Base-by-base conservation (phyloP, 2,113 vertebrate species). In the Callionymus lyra region DNA sequence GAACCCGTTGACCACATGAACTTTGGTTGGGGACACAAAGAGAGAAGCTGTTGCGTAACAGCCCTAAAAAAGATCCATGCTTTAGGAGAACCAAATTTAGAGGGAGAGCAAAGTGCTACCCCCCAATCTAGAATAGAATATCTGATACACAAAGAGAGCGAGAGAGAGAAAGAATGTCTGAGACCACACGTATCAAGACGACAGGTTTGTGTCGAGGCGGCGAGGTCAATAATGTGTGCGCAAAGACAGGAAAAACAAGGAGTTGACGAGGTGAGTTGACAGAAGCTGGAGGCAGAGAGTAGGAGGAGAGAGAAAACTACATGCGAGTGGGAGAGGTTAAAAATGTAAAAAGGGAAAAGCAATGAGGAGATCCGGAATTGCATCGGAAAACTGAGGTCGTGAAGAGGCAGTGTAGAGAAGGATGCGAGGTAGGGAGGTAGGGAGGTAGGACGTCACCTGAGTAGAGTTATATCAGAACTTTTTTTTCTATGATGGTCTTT, bases 311-410 rank as follows among this genome's bases (percentile, higher is more conserved):
- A 56, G 57, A 51, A 54, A 62, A 42, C 51, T 51, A 12, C 54
- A 57, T 2, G 34, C 63, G 71, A 66, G 74, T 66, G 65, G 59
- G 72, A 53, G 70, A 68, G 70, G 63, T 57, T 50, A 63, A 56
- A 72, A 38, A 69, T 39, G 55, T 65, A 74, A 56, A 62, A 77
- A 56, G 77, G 49, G 57, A 70, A 68, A 54, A 74, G 66, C 47
- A 70, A 73, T 71, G 59, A 69, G 53, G 54, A 57, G 55, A 54
- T 44, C 31, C 53, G 58, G 60, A 53, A 63, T 10, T 37, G 45
- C 57, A 45, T 6, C 6, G 53, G 39, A 44, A 44, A 42, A 34
- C 44, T 21, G 12, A 50, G 31, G 15, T 2, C 9, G 53, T 14
- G 34, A 51, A 44, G 47, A 41, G 55, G 43, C n/a, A 39, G 43